Percentiles rank a stretch among this genome's conserved stretches.
Conservation (phyloP, 2,888 invertebrate species). For the Brachyptera risi region DNA sequence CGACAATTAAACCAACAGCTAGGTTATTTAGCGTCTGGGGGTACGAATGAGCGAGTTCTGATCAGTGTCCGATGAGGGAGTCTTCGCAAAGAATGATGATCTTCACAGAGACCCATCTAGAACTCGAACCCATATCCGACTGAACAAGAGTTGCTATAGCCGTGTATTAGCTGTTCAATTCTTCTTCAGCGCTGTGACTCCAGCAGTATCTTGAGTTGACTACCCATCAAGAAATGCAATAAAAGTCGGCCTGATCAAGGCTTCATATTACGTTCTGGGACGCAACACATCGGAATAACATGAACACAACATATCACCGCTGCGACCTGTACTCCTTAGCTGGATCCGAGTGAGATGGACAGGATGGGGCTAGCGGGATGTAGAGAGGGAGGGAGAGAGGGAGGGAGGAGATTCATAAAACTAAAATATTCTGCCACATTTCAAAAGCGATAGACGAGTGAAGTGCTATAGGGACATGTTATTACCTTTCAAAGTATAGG, state of each 20-base stretch:
- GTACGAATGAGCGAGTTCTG: too few species aligned
- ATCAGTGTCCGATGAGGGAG: too few species aligned
- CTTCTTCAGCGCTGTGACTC: too few species aligned
- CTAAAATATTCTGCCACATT: neutral
- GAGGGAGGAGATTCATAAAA: conserved; percentile 1
- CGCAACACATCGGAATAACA: neutral
- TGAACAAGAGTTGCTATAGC: too few species aligned
- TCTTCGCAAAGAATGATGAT: too few species aligned
- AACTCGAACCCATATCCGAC: neutral
- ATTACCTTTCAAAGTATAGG: conserved; percentile 11
- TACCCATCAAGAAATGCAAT: neutral
- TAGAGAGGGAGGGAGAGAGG: too few species aligned
- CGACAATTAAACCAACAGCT: too few species aligned
- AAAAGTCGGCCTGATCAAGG: neutral
- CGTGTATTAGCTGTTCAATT: too few species aligned
- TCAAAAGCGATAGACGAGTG: neutral
- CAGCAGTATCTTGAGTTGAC: too few species aligned
- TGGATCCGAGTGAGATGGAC: neutral
- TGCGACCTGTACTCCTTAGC: neutral
- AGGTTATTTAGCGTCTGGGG: too few species aligned
- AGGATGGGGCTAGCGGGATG: too few species aligned
- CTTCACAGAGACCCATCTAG: neutral
- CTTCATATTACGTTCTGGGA: neutral
- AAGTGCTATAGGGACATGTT: conserved; percentile 3
- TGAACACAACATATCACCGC: neutral